Evolutionary conservation across 1,140 invertebrate species (phyloP).

Genomic region (Solenopsis invicta): DNA sequence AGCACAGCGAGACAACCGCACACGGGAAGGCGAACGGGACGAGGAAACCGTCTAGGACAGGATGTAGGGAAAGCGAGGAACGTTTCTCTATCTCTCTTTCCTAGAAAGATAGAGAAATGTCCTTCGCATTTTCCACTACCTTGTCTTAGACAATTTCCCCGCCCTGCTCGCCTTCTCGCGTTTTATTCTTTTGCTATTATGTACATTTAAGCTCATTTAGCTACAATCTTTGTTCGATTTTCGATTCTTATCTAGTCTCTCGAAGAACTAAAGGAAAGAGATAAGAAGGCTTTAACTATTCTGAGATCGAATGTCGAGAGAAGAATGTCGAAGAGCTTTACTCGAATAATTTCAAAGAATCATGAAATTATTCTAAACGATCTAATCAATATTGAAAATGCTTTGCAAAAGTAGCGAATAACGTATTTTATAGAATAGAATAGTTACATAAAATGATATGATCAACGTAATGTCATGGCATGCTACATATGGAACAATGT

Average conservation of each 20-base stretch:
- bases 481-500: background rate
- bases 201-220: constrained; percentile 69
- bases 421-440: background rate
- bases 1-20: too few relatives aligned
- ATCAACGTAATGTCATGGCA: background rate
- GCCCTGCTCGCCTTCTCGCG: constrained; percentile 8
- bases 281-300: constrained; percentile 17
- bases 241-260: constrained; percentile 25
- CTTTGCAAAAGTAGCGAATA: background rate
- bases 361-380: constrained; percentile 30
- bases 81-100: constrained; percentile 25
- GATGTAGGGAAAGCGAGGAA: too few relatives aligned
- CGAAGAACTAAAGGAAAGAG: background rate
- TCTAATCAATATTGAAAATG: constrained; percentile 7
- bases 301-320: too few relatives aligned
- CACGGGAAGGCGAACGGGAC: too few relatives aligned
- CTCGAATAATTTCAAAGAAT: constrained; percentile 16
- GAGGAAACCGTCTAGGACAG: too few relatives aligned
- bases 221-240: constrained; percentile 74
- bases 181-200: constrained; percentile 35
- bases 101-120: background rate
- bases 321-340: constrained; percentile 13
- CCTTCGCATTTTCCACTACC: too few relatives aligned
- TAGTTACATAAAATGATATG: background rate
- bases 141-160: background rate